These are phyloP conservation scores for Plecotus auritus DNA, from an alignment of 2,113 vertebrate species.

Conservation along the genomic window DNA sequence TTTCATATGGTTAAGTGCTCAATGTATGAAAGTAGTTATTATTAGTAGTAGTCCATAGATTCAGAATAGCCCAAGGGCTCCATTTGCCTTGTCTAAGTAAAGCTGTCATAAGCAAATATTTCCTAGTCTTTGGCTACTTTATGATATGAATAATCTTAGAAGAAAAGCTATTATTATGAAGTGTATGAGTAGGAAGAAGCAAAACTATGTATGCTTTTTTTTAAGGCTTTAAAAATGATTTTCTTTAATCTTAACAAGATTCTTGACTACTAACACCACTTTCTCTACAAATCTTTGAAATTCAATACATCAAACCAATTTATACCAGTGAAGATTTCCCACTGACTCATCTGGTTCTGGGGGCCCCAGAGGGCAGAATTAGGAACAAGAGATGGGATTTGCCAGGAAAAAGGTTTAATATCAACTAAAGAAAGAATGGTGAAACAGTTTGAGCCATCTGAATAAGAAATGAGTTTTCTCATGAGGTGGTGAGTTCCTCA, in stretches of 20 bases:
- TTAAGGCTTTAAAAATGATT: neutral
- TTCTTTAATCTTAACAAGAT: neutral
- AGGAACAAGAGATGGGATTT: neutral
- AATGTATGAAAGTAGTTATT: neutral
- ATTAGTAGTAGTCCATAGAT: neutral
- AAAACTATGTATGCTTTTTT: neutral
- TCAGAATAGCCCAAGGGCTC: neutral
- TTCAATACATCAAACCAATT: neutral
- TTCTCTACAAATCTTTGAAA: neutral
- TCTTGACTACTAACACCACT: neutral
- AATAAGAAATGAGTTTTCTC: constrained; percentile 42
- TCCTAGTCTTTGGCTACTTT: neutral
- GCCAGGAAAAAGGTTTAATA: constrained; percentile 11
- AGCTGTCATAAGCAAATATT: neutral
- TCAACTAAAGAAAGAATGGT: neutral
- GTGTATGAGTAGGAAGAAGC: neutral
- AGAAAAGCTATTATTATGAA: neutral
- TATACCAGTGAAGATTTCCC: neutral
- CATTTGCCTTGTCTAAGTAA: neutral
- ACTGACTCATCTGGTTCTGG: neutral
- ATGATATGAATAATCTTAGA: neutral
- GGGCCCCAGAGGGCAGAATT: neutral
- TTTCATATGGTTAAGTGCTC: neutral
- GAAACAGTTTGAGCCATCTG: neutral
- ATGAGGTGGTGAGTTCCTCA: neutral